Evolutionary conservation across 2,888 invertebrate genomes (phyloP).

Genomic region (Eupelmus urozonus): DNA sequence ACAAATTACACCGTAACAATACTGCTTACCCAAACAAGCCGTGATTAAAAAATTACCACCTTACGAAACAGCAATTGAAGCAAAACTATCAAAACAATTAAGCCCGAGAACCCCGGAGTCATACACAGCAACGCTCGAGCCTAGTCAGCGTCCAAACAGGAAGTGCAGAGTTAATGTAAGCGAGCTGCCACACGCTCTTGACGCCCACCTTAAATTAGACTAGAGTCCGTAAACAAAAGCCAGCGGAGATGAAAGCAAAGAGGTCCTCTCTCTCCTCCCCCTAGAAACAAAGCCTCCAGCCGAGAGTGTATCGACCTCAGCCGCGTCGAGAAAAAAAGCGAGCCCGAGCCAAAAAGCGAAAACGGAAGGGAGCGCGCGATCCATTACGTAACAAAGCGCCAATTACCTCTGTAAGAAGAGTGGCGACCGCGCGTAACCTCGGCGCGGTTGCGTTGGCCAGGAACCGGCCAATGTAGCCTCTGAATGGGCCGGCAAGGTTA

Average conservation of each 20-base stretch:
- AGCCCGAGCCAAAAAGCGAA: background rate
- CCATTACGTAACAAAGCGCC: constrained; percentile 36
- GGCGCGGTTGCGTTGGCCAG: constrained; percentile 60
- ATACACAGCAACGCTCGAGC: background rate
- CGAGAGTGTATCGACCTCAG: background rate
- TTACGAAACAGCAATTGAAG: too few relatives aligned
- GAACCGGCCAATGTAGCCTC: constrained; percentile 69
- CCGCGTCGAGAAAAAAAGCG: background rate
- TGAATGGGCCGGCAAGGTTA: constrained; percentile 75
- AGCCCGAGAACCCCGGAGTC: background rate
- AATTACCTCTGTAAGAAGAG: constrained; percentile 28
- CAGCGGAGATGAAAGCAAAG: background rate
- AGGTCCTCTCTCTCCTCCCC: background rate
- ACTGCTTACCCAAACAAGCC: too few relatives aligned
- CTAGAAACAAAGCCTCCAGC: background rate
- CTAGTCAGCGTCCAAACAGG: constrained; percentile 17
- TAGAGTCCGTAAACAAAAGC: constrained; percentile 34
- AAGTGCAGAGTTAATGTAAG: constrained; percentile 24
- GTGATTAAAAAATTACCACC: too few relatives aligned
- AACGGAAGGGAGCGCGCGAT: background rate
- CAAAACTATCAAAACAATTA: constrained; percentile 11
- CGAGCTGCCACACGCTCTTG: background rate
- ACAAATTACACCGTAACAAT: too few relatives aligned
- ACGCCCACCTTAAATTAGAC: constrained; percentile 44
- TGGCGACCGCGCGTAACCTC: constrained; percentile 48